These are phyloP conservation scores for Phanerotoma sp. DNA, from an alignment of 2,888 invertebrate genomes.

Conservation along the genomic window DNA sequence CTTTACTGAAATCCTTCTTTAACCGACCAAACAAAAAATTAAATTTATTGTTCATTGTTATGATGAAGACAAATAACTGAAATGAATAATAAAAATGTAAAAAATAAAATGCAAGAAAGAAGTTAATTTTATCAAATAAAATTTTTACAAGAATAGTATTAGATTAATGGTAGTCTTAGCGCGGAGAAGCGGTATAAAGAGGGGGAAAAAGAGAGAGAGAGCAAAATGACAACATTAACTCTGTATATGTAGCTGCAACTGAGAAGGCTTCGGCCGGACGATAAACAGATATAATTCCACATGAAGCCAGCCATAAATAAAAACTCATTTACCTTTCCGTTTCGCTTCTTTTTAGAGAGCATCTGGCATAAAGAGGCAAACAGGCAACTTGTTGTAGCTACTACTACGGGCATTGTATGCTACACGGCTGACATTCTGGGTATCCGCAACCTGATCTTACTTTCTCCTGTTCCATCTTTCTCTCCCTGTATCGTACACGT, in stretches of 20 bases:
- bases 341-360: slow-evolving; percentile 30
- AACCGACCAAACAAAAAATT: no score
- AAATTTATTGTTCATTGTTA: no score
- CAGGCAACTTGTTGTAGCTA: slow-evolving; percentile 8
- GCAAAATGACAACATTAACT: slow-evolving; percentile 11
- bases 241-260: no score
- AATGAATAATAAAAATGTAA: no score
- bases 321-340: slow-evolving; percentile 30
- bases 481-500: slow-evolving; percentile 6
- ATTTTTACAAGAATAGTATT: no score
- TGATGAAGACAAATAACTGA: no score
- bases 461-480: slow-evolving; percentile 5
- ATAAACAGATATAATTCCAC: slow-evolving; percentile 36
- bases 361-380: slow-evolving; percentile 27
- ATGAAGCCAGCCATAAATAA: slow-evolving; percentile 33
- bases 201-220: background rate
- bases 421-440: slow-evolving; percentile 20
- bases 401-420: slow-evolving; percentile 2
- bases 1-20: no score
- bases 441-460: slow-evolving; percentile 11
- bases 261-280: slow-evolving; percentile 33
- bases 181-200: background rate
- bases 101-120: no score
- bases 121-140: no score
- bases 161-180: no score